Conservation (phyloP, 92 coral and sea anemone genomes). For the Heteractis magnifica region DNA sequence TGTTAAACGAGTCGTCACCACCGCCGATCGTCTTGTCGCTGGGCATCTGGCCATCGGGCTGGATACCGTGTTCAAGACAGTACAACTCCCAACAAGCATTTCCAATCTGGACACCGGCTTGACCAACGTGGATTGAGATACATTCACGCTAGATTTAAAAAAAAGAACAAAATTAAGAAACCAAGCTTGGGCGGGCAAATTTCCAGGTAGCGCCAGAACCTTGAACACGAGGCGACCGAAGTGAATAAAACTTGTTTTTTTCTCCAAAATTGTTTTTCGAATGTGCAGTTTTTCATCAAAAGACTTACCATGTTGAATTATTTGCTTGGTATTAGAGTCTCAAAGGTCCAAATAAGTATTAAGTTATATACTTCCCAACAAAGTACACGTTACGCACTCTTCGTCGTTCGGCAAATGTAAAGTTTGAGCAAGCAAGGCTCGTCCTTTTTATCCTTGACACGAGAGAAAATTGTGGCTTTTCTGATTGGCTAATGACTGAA, state of each 20-base stretch:
- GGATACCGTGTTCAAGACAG: slow-evolving; percentile 92
- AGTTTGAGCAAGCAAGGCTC: background rate
- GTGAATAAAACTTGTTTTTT: background rate
- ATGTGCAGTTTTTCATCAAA: background rate
- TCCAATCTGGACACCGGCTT: slow-evolving; percentile 91
- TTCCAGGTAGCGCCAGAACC: no score
- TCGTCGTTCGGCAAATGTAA: background rate
- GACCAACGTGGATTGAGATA: slow-evolving; percentile 85
- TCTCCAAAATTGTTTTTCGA: background rate
- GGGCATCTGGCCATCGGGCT: slow-evolving; percentile 96
- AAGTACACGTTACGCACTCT: background rate
- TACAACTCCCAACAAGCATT: slow-evolving; percentile 93
- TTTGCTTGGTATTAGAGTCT: background rate
- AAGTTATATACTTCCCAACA: background rate
- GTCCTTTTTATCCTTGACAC: background rate
- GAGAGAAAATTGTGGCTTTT: background rate
- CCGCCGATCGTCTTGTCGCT: slow-evolving; percentile 71
- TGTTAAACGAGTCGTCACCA: slow-evolving; percentile 72
- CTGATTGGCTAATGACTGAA: slow-evolving; percentile 1
- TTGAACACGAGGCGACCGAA: background rate
- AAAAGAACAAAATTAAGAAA: background rate
- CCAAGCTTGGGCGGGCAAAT: background rate
- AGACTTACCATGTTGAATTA: slow-evolving; percentile 4
- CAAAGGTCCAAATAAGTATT: background rate
- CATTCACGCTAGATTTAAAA: slow-evolving; percentile 51